phyloP scores from a whole-genome alignment of 2,113 vertebrate species.

The Columba livia region DNA sequence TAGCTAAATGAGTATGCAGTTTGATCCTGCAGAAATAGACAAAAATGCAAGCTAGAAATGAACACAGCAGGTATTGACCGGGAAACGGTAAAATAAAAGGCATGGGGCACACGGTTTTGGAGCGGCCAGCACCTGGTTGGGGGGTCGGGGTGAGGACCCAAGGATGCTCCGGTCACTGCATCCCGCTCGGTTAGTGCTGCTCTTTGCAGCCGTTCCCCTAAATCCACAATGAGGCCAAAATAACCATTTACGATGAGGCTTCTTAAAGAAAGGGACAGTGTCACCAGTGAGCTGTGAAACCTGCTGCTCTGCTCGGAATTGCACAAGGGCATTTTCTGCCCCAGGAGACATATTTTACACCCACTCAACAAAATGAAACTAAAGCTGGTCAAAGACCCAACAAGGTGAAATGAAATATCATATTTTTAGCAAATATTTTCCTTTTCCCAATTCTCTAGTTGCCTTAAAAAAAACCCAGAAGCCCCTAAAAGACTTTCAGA shows the following conservation, averaged over 20 bases:
- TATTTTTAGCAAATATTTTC: not conserved
- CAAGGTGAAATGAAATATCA: fast-evolving
- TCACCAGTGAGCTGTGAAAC: not conserved
- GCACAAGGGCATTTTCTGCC: fast-evolving
- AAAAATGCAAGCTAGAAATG: not conserved
- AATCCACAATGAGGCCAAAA: not conserved
- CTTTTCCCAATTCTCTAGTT: not conserved
- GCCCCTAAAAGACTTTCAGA: not conserved
- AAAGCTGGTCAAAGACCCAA: not conserved
- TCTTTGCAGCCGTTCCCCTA: not conserved
- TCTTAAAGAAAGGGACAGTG: not conserved
- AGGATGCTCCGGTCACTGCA: fast-evolving
- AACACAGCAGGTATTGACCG: not conserved
- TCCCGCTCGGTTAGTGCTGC: not conserved
- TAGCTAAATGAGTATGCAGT: not conserved
- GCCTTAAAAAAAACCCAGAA: not conserved
- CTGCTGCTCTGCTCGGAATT: not conserved
- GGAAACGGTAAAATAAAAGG: not conserved
- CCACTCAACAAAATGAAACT: not conserved
- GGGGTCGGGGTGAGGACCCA: not conserved
- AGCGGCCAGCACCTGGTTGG: not conserved
- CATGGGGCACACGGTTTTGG: fast-evolving
- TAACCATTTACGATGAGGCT: not conserved
- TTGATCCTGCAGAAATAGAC: not conserved
- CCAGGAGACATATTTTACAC: not conserved